These are phyloP conservation scores for Tuberolachnus salignus DNA, from an alignment of 2,888 invertebrate genomes.

Conservation along the genomic window DNA sequence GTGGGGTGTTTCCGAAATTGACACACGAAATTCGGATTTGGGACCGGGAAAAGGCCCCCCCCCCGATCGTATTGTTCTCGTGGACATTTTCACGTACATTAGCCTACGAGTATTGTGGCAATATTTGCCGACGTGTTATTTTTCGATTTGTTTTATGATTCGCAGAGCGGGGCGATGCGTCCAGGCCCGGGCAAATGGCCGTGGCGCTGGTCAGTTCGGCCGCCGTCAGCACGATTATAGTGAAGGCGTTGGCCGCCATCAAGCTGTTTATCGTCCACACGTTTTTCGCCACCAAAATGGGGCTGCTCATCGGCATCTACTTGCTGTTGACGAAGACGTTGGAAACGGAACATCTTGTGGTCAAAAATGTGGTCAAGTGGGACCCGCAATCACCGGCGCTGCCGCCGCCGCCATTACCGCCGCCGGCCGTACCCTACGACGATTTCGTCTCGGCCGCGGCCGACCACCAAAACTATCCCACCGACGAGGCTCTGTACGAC, in stretches of 20 bases:
- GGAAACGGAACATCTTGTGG: conserved; percentile 9
- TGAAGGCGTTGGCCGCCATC: conserved; percentile 68
- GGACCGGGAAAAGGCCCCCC: too few relatives aligned
- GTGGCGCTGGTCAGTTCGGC: conserved; percentile 75
- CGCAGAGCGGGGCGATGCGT: conserved; percentile 69
- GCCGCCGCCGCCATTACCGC: conserved; percentile 12
- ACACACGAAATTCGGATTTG: too few relatives aligned
- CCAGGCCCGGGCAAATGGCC: conserved; percentile 67
- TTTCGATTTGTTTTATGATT: conserved; percentile 60
- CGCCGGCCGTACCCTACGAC: too few relatives aligned
- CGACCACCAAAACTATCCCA: too few relatives aligned
- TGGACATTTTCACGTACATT: too few relatives aligned
- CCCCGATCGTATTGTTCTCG: too few relatives aligned
- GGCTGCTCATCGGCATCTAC: conserved; percentile 64
- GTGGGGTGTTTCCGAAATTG: too few relatives aligned
- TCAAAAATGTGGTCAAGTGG: conserved; percentile 30
- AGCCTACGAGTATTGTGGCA: too few relatives aligned
- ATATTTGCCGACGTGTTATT: too few relatives aligned
- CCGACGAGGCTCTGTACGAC: too few relatives aligned
- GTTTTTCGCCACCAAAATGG: conserved; percentile 73
- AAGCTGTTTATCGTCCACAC: conserved; percentile 72
- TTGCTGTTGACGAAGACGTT: conserved; percentile 40
- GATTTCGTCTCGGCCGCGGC: too few relatives aligned
- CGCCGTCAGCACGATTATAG: conserved; percentile 69
- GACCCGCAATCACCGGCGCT: conserved; percentile 10